Evolutionary conservation across 2,797 vertebrate species (phyloP).

Genomic region (Gallinago stenura): DNA sequence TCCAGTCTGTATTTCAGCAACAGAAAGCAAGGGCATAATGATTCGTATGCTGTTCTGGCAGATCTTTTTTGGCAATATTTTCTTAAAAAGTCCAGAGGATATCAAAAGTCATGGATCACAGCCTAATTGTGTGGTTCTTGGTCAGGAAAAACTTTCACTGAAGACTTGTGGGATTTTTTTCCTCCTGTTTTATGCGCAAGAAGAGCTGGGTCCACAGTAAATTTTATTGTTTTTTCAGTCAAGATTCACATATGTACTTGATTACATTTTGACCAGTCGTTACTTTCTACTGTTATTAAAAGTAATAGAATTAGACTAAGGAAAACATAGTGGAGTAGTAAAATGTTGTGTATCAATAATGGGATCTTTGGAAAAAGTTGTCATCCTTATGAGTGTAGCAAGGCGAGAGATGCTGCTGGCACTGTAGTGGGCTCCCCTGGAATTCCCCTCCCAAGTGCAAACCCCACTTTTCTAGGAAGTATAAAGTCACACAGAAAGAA

Average conservation of each 20-base stretch:
- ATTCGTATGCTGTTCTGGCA: not conserved
- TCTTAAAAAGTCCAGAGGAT: slow-evolving; percentile 24
- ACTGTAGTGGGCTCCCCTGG: not conserved
- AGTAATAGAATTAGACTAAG: slow-evolving; percentile 35
- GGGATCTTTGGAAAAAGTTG: not conserved
- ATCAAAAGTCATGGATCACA: slow-evolving; percentile 35
- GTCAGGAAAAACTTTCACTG: slow-evolving; percentile 43
- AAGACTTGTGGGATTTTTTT: not conserved
- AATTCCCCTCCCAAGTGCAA: slow-evolving; percentile 5
- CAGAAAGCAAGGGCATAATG: slow-evolving; percentile 16
- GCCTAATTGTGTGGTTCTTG: slow-evolving; percentile 53
- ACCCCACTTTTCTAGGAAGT: not conserved
- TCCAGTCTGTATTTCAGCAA: slow-evolving; percentile 11
- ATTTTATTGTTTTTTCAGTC: slow-evolving; percentile 22
- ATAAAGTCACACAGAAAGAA: not conserved
- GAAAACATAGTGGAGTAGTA: not conserved
- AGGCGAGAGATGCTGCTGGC: not conserved
- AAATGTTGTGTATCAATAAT: not conserved
- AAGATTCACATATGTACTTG: slow-evolving; percentile 52
- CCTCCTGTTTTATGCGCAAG: not conserved
- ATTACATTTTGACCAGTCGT: slow-evolving; percentile 54
- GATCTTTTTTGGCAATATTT: not conserved
- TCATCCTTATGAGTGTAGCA: not conserved
- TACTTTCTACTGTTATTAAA: slow-evolving; percentile 27
- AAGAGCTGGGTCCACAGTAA: not conserved